Base-by-base conservation (phyloP, 2,888 invertebrate genomes). In the Hirtodrosophila alboralis region DNA sequence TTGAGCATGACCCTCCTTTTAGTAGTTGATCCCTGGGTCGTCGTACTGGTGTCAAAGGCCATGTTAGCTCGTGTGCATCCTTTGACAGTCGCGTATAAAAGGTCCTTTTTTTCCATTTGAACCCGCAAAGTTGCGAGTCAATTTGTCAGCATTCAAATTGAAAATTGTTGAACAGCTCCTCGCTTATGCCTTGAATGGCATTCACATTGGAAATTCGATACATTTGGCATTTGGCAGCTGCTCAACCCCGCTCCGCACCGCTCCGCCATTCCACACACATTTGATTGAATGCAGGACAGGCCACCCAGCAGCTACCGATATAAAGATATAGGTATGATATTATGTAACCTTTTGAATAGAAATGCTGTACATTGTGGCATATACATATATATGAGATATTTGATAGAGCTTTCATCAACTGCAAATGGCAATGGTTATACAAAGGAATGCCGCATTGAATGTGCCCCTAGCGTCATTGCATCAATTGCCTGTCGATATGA, bases 141-240 rank as follows among this genome's bases (percentile, higher is more conserved):
- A 80, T 80, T 80, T 81, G 84, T 84, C 84, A 75, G 80, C 70
- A 75, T 59, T 57, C 36, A 69, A 75, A 80, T 72, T 66, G 63
- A 72, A 80, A 80, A 78, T 75, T 64, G 79, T 58, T 57, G 48
- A 65, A 62, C 52, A 48, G 37, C 33, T 28, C 33, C 33, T 16
- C 38, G 21, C 43, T 41, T 40, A 26, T 31, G 43, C 45, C 18
- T 59, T 73, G 56, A 73, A 75, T 73, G 62, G 53, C 44, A 57
- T n/a, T n/a, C 70, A 68, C 60, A n/a, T n/a, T n/a, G 78, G 84
- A 65, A 81, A 81, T 60, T 66, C 58, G 81, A 84, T 76, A 69
- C 62, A 62, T 73, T 37, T 62, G 48, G 47, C 71, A 66, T 59
- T 56, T n/a, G 45, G 54, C 43, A 41, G 34, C 52, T 37, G 48